phyloP scores from a whole-genome alignment of 2,888 invertebrate genomes.

The Lissocephala sabroskyi region DNA sequence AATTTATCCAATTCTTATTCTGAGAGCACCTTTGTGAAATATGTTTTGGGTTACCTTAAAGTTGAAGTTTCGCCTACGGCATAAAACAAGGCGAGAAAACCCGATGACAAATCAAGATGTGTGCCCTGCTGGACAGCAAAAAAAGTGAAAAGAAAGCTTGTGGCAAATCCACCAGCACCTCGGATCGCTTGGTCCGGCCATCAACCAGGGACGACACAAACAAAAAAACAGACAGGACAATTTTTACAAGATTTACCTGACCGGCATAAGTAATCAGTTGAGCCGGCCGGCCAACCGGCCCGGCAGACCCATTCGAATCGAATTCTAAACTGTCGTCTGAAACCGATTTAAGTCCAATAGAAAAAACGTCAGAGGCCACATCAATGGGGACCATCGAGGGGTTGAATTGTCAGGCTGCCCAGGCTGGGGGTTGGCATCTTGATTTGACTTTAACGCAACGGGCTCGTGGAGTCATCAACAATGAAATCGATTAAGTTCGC shows the following conservation, averaged over 20 bases:
- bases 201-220: too few relatives aligned
- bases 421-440: too few relatives aligned
- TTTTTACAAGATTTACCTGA: slow-evolving; percentile 59
- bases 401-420: too few relatives aligned
- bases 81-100: not conserved
- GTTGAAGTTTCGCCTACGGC: not conserved
- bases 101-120: too few relatives aligned
- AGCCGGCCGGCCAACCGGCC: not conserved
- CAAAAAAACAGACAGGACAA: slow-evolving; percentile 21
- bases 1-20: too few relatives aligned
- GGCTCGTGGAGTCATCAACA: not conserved
- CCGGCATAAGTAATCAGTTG: slow-evolving; percentile 54
- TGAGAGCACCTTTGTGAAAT: too few relatives aligned
- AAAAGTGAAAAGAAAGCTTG: slow-evolving; percentile 17
- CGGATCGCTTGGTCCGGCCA: not conserved
- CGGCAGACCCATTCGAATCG: slow-evolving; percentile 36
- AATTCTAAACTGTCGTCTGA: slow-evolving; percentile 56
- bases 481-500: slow-evolving; percentile 4
- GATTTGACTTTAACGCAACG: too few relatives aligned
- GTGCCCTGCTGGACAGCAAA: too few relatives aligned
- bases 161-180: not conserved
- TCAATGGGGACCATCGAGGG: not conserved
- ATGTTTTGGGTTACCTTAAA: not conserved
- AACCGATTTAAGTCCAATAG: slow-evolving; percentile 52
- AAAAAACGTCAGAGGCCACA: slow-evolving; percentile 15